Evolutionary conservation across 1,140 invertebrate species (phyloP).

Genomic region (Drosophila tani): DNA sequence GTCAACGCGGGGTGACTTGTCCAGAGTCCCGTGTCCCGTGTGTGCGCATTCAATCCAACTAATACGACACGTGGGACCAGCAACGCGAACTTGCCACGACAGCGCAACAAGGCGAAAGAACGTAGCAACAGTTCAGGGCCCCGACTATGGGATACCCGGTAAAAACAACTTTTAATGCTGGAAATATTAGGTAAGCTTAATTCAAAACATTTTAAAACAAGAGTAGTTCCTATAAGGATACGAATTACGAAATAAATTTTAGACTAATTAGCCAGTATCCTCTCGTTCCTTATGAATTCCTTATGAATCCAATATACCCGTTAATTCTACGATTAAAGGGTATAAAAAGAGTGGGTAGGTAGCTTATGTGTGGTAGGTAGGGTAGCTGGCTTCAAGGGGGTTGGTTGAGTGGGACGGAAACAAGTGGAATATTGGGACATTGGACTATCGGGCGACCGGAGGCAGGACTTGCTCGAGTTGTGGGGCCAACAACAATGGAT

Average conservation of each 20-base stretch:
- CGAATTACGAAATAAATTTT: too few relatives aligned
- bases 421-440: conserved; percentile 10
- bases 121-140: neutral
- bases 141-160: conserved; percentile 6
- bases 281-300: too few relatives aligned
- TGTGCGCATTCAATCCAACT: conserved; percentile 62
- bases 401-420: conserved; percentile 19
- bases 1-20: conserved; percentile 35
- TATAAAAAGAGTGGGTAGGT: neutral
- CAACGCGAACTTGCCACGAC: conserved; percentile 41
- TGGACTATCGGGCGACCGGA: conserved; percentile 14
- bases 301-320: neutral
- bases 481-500: conserved; percentile 39
- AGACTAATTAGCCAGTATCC: too few relatives aligned
- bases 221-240: too few relatives aligned
- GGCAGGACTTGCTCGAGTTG: conserved; percentile 74
- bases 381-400: neutral
- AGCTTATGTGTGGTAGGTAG: too few relatives aligned
- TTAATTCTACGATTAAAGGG: neutral
- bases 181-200: neutral
- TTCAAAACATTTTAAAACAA: too few relatives aligned
- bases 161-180: neutral
- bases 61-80: conserved; percentile 71
- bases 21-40: conserved; percentile 16
- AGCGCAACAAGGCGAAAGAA: conserved; percentile 6